phyloP scores from a whole-genome alignment of 2,888 invertebrate species.

The Cephus spinipes region DNA sequence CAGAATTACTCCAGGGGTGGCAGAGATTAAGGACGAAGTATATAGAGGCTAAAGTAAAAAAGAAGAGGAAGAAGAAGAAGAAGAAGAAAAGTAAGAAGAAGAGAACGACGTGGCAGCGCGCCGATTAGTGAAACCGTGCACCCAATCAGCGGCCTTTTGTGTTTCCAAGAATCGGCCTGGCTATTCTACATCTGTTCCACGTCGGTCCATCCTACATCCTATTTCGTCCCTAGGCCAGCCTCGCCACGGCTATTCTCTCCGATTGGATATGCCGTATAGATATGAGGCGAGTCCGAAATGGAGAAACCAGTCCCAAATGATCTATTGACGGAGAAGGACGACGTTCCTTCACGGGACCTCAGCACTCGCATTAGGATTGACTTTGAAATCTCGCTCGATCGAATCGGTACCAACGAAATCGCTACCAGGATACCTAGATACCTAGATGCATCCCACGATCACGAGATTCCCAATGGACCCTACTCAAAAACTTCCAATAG shows the following conservation, averaged over 20 bases:
- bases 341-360: not conserved
- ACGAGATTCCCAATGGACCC: not conserved
- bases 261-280: constrained; percentile 44
- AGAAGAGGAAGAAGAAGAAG: constrained; percentile 28
- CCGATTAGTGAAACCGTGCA: constrained; percentile 40
- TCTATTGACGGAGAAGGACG: constrained; percentile 22
- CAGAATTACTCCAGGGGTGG: not conserved
- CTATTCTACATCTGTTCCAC: constrained; percentile 29
- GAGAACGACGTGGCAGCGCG: constrained; percentile 18
- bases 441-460: not conserved
- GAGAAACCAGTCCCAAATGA: constrained; percentile 36
- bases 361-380: not conserved
- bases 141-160: constrained; percentile 43
- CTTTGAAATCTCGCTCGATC: not conserved
- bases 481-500: not conserved
- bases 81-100: constrained; percentile 17
- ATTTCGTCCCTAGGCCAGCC: constrained; percentile 26
- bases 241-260: constrained; percentile 40
- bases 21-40: not conserved
- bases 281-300: constrained; percentile 36
- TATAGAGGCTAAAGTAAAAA: constrained; percentile 24
- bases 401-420: not conserved
- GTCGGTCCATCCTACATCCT: constrained; percentile 11
- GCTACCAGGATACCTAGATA: not conserved
- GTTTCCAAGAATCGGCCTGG: constrained; percentile 38